Evolutionary conservation across 1,140 invertebrate species (phyloP), one percentile per base, ranked within the genome.

Genomic region (Ericerus pela): DNA sequence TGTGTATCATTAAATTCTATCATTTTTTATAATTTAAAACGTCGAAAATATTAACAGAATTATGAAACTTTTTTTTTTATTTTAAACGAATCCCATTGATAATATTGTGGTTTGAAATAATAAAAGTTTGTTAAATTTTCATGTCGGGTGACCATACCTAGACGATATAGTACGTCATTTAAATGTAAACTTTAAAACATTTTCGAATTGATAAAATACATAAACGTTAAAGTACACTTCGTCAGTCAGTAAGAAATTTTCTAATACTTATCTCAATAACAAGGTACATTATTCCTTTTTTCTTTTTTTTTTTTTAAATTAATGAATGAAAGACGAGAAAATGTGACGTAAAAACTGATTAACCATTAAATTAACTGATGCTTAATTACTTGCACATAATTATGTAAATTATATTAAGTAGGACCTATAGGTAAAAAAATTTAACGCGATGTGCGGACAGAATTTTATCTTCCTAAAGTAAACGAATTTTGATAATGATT

Each of bases 361-460:
- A 38, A 38, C n/a, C 20, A 18, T 38, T 18, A 16, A 38, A 38
- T 38, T 38, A 38, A 18, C 36, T n/a, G n/a, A n/a, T 38, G 36
- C 20, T 38, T 38, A 38, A 38, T 38, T 38, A 38, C 36, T 38
- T 38, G 36, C 20, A 38, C n/a, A 38, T 38, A 38, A 38, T 38
- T 38, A 38, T 38, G 36, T 38, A 38, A 38, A 38, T 38, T 38
- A 38, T 38, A 38, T 38, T 38, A 38, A 38, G 36, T 38, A 38
- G 20, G 36, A 38, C n/a, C n/a, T n/a, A n/a, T n/a, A n/a, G n/a
- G n/a, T n/a, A n/a, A n/a, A n/a, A n/a, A n/a, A n/a, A n/a, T n/a
- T n/a, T n/a, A n/a, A n/a, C n/a, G n/a, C n/a, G n/a, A n/a, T n/a
- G n/a, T n/a, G n/a, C n/a, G n/a, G n/a, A n/a, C n/a, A n/a, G n/a